Percentiles rank a stretch among this genome's conserved stretches.
phyloP scores from a whole-genome alignment of 2,888 invertebrate genomes.

The Balanococcus diminutus region DNA sequence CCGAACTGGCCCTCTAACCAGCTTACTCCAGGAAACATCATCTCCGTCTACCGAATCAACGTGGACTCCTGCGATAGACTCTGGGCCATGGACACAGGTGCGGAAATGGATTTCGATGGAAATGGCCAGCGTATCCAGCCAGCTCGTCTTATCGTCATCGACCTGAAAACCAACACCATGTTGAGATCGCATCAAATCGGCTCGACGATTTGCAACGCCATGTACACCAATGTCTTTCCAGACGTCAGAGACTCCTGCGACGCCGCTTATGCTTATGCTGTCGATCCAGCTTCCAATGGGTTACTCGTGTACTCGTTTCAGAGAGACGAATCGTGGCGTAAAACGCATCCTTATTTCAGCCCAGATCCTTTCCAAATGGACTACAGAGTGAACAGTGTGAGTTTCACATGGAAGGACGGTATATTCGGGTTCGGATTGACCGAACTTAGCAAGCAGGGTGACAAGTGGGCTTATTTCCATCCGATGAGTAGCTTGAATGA shows the following conservation, averaged over 20 bases:
- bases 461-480: conserved; percentile 76
- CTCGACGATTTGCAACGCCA: conserved; percentile 66
- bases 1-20: conserved; percentile 78
- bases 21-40: conserved; percentile 75
- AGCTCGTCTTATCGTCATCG: conserved; percentile 71
- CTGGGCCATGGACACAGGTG: conserved; percentile 84
- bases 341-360: conserved; percentile 78
- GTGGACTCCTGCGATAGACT: conserved; percentile 79
- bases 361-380: conserved; percentile 73
- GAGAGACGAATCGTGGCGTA: conserved; percentile 78
- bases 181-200: conserved; percentile 64
- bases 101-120: conserved; percentile 65
- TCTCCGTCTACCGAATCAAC: conserved; percentile 76
- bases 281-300: conserved; percentile 63
- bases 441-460: conserved; percentile 71
- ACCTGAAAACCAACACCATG: conserved; percentile 74
- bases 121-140: conserved; percentile 46
- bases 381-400: conserved; percentile 64
- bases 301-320: conserved; percentile 79
- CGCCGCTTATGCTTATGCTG: conserved; percentile 79
- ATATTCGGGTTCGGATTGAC: conserved; percentile 80
- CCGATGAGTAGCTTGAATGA: conserved; percentile 79
- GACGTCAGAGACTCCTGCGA: conserved; percentile 75
- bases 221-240: conserved; percentile 83
- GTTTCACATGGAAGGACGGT: conserved; percentile 87